Conservation (phyloP, 2,888 invertebrate species). For the Cloeon dipterum region DNA sequence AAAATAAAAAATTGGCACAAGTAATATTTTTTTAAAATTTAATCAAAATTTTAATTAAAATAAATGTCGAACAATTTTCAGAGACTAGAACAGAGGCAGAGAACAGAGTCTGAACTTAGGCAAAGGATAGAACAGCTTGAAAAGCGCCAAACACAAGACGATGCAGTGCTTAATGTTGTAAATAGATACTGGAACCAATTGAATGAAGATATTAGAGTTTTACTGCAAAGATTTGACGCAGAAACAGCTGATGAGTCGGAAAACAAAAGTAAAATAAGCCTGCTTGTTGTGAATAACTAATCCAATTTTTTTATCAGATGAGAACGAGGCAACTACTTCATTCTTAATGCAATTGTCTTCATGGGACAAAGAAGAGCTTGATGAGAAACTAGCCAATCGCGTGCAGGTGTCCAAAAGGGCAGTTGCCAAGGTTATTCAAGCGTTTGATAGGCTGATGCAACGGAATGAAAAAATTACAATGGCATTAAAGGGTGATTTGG, state of each 20-base stretch:
- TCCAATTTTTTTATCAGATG: no score
- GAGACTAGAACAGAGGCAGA: conserved; percentile 78
- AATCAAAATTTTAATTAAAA: background rate
- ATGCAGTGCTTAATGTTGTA: conserved; percentile 91
- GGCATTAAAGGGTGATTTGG: conserved; percentile 61
- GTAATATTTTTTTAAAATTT: conserved; percentile 19
- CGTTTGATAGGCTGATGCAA: conserved; percentile 87
- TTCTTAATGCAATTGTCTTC: conserved; percentile 88
- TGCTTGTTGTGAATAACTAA: no score
- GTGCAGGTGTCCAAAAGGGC: conserved; percentile 93
- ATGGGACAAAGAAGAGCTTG: conserved; percentile 94
- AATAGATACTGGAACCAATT: conserved; percentile 93
- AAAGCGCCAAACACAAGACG: conserved; percentile 87
- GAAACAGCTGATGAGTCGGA: conserved; percentile 93
- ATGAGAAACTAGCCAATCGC: conserved; percentile 83
- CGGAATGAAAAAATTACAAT: conserved; percentile 84
- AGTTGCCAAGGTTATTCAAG: conserved; percentile 89
- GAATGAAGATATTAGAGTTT: conserved; percentile 87
- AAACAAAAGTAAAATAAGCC: conserved; percentile 79
- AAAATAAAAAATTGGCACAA: conserved; percentile 89
- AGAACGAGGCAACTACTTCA: conserved; percentile 87
- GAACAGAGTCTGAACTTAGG: conserved; percentile 67
- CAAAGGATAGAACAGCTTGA: conserved; percentile 83
- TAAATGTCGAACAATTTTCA: conserved; percentile 16
- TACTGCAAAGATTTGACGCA: conserved; percentile 88